Evolutionary conservation across 2,113 vertebrate genomes (phyloP).

Genomic region (Onychorhynchus coronatus): DNA sequence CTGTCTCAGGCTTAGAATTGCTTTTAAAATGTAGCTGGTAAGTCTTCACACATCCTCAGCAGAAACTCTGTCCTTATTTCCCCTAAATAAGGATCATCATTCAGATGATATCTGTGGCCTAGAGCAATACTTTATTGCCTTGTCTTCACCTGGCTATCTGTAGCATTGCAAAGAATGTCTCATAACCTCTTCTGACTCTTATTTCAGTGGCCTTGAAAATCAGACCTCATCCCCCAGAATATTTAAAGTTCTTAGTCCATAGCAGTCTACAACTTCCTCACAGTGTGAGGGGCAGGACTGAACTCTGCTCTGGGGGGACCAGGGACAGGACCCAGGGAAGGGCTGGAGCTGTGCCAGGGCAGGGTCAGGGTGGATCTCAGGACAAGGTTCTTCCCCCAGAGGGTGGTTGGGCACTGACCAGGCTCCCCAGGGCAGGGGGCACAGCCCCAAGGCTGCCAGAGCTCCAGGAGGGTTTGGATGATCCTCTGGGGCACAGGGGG

Average conservation of each 20-base stretch:
- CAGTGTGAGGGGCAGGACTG: neutral
- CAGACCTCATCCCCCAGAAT: neutral
- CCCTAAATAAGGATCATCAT: neutral
- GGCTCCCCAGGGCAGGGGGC: neutral
- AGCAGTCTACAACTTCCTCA: neutral
- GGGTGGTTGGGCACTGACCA: neutral
- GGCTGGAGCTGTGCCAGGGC: neutral
- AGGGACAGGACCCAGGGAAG: accelerated
- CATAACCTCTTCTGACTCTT: neutral
- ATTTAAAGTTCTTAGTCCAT: neutral
- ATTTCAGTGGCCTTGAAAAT: neutral
- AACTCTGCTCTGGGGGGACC: neutral
- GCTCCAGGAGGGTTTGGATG: neutral
- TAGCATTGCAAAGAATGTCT: neutral
- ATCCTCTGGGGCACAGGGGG: neutral
- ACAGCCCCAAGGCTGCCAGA: neutral
- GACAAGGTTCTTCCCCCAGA: neutral
- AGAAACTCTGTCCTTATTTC: neutral
- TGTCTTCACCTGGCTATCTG: neutral
- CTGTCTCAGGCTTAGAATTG: neutral
- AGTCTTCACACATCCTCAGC: neutral
- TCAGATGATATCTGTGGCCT: neutral
- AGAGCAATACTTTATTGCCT: neutral
- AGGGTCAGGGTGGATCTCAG: accelerated
- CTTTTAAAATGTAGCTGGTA: neutral